phyloP scores from a whole-genome alignment of 53 echinoderm and acorn worm species.

The Echinarachnius parma region DNA sequence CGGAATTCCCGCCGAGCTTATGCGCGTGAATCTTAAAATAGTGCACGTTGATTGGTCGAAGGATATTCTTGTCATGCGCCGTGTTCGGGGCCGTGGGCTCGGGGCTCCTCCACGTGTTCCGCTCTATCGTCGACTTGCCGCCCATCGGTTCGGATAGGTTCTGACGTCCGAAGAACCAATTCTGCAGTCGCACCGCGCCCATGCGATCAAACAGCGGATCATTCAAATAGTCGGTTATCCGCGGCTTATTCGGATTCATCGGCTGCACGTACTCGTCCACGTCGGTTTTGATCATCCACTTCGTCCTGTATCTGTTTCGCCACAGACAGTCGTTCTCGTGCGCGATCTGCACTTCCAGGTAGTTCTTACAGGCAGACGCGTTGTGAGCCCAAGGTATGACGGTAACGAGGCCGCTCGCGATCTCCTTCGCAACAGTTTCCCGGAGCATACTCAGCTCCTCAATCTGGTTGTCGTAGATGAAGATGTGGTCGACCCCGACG shows the following conservation, averaged over 20 bases:
- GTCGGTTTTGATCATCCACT: constrained; percentile 86
- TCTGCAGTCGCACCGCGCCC: constrained; percentile 58
- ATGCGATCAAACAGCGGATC: constrained; percentile 46
- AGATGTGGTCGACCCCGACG: constrained; percentile 70
- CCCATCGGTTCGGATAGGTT: constrained; percentile 23
- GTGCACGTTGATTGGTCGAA: constrained; percentile 75
- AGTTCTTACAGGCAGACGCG: constrained; percentile 51
- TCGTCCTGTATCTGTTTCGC: constrained; percentile 61
- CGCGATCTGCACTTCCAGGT: constrained; percentile 80
- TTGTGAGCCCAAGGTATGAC: constrained; percentile 75
- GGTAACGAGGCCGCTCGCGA: constrained; percentile 65
- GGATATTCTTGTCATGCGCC: constrained; percentile 74
- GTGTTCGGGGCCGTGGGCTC: constrained; percentile 63
- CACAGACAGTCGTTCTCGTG: constrained; percentile 90
- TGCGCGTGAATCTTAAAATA: constrained; percentile 84
- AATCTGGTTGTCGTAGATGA: constrained; percentile 72
- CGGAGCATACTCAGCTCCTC: constrained; percentile 48
- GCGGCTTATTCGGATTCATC: constrained; percentile 54
- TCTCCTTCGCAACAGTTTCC: constrained; percentile 43
- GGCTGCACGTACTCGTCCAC: constrained; percentile 90
- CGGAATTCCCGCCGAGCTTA: constrained; percentile 65
- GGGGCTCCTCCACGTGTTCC: constrained; percentile 62
- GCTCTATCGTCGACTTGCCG: constrained; percentile 50
- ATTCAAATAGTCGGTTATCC: constrained; percentile 57
- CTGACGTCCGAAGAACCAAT: constrained; percentile 89